Conservation (phyloP, 2,113 vertebrate genomes). For the Athene noctua region DNA sequence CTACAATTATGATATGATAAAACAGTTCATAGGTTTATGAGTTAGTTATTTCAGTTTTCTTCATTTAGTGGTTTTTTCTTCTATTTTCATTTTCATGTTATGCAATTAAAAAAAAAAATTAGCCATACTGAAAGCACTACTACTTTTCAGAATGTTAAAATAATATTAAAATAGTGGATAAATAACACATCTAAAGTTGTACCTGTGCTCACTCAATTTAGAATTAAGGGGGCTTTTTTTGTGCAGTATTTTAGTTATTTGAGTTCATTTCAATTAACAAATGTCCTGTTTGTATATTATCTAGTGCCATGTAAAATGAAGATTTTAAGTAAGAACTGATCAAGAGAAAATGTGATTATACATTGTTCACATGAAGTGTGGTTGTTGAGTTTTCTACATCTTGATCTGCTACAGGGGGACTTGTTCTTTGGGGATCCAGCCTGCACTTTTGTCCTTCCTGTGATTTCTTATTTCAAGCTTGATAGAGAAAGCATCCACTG, state of each 20-base stretch:
- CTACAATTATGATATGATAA: slow-evolving; percentile 26
- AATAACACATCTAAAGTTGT: neutral
- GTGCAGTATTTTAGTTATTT: neutral
- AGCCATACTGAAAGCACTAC: neutral
- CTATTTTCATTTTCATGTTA: neutral
- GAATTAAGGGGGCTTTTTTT: neutral
- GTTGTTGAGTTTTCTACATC: neutral
- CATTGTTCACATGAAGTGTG: neutral
- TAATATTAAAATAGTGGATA: neutral
- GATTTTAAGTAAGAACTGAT: neutral
- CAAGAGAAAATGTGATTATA: neutral
- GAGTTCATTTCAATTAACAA: neutral
- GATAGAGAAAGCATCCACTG: slow-evolving; percentile 33
- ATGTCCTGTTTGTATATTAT: neutral
- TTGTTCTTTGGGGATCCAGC: neutral
- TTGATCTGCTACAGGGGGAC: neutral
- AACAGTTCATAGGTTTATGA: slow-evolving; percentile 12
- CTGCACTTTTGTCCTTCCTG: slow-evolving; percentile 72
- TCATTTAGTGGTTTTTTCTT: neutral
- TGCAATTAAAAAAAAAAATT: neutral
- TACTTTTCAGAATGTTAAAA: neutral
- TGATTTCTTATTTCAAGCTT: slow-evolving; percentile 31
- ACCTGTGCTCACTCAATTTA: neutral
- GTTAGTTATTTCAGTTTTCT: slow-evolving; percentile 29
- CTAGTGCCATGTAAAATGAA: neutral